Evolutionary conservation across 2,113 vertebrate genomes (phyloP).

Genomic region (Leiothrix lutea): DNA sequence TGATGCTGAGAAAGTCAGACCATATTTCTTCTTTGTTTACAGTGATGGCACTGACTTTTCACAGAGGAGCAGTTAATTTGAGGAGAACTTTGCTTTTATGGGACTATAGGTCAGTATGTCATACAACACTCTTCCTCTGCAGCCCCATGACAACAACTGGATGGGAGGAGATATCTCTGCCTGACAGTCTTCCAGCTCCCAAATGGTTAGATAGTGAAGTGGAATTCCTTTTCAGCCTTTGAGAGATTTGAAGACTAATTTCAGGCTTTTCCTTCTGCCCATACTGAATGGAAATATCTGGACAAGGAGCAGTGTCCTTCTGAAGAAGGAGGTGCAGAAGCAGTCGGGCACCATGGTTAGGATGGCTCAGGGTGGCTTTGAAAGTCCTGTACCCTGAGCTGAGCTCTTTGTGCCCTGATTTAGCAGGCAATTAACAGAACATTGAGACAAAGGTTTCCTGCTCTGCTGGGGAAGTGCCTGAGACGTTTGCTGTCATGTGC

Average conservation of each 20-base stretch:
- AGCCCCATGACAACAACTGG: background rate
- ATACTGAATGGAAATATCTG: background rate
- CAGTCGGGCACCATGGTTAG: accelerated
- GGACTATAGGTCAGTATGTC: constrained; percentile 57
- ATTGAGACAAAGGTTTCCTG: background rate
- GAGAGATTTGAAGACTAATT: background rate
- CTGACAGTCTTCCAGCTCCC: background rate
- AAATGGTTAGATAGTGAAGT: background rate
- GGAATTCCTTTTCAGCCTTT: background rate
- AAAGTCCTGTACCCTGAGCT: background rate
- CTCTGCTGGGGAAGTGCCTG: accelerated
- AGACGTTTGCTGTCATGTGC: background rate
- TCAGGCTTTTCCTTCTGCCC: background rate
- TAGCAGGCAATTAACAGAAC: background rate
- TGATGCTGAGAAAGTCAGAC: background rate
- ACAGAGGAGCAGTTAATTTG: background rate
- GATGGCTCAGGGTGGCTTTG: background rate
- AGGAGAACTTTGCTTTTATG: background rate
- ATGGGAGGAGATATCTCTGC: background rate
- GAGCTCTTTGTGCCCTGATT: background rate
- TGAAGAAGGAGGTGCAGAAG: background rate
- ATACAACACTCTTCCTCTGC: constrained; percentile 43
- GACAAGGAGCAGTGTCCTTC: background rate
- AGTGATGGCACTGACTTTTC: background rate
- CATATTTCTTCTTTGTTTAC: constrained; percentile 29